Percentiles rank a stretch among this genome's conserved stretches.
Evolutionary conservation across 2,797 vertebrate genomes (phyloP).

Genomic region (Sebastes dallii): DNA sequence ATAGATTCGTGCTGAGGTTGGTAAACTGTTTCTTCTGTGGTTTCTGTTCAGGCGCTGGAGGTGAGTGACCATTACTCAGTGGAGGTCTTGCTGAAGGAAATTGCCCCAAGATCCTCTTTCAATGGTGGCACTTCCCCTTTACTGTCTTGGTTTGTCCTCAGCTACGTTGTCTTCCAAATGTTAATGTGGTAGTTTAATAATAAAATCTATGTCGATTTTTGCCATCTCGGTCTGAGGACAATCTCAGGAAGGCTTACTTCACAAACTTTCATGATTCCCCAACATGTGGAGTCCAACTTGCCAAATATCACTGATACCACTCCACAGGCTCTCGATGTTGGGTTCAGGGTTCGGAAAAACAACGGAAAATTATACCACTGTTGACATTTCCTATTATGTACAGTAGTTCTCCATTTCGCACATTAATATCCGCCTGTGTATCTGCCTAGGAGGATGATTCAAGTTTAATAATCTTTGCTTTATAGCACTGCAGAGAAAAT

Average conservation of each 20-base stretch:
- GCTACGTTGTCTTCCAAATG: background rate
- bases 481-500: background rate
- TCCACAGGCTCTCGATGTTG: background rate
- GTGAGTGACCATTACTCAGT: slow-evolving; percentile 84
- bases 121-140: background rate
- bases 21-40: background rate
- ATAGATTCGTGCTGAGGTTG: background rate
- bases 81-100: slow-evolving; percentile 73
- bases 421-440: background rate
- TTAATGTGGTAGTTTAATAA: background rate
- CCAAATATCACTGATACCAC: background rate
- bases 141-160: background rate
- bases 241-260: background rate
- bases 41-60: slow-evolving; percentile 73
- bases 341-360: background rate
- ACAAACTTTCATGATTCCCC: background rate
- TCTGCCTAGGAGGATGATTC: background rate
- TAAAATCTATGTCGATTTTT: background rate
- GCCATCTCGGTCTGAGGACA: background rate
- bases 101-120: background rate
- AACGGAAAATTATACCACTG: background rate
- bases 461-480: background rate
- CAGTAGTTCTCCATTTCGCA: background rate
- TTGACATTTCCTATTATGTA: background rate
- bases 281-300: background rate